Evolutionary conservation across 2,113 vertebrate genomes (phyloP).

Genomic region (Aptenodytes forsteri): DNA sequence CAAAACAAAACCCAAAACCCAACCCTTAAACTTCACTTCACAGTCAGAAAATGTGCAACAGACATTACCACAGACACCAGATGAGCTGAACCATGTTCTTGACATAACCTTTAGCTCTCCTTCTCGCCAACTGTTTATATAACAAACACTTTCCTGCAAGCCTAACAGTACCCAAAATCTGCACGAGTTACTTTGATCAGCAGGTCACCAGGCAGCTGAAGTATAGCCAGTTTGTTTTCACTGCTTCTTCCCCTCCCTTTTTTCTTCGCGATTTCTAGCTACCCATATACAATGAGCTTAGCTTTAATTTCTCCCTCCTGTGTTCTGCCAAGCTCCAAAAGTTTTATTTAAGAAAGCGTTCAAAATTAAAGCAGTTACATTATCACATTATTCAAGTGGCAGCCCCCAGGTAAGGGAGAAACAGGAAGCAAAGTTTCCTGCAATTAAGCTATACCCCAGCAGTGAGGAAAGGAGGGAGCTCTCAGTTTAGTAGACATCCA

Average conservation of each 20-base stretch:
- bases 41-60: background rate
- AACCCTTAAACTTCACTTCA: background rate
- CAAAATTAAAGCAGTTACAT: background rate
- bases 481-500: background rate
- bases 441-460: background rate
- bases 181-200: background rate
- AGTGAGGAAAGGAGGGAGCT: background rate
- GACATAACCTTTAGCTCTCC: background rate
- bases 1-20: too few species aligned
- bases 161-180: background rate
- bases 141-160: background rate
- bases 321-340: background rate
- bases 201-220: background rate
- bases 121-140: background rate
- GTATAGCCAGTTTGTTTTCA: background rate
- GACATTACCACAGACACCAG: background rate
- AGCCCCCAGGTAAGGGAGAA: background rate
- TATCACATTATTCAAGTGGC: background rate
- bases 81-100: background rate
- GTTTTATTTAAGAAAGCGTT: background rate
- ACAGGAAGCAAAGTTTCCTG: conserved; percentile 15
- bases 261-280: background rate
- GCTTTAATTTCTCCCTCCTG: background rate
- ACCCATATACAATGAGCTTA: rapidly evolving
- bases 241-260: background rate